Evolutionary conservation across 92 coral and sea anemone genomes (phyloP).

Genomic region (Palythoa heliodiscus): DNA sequence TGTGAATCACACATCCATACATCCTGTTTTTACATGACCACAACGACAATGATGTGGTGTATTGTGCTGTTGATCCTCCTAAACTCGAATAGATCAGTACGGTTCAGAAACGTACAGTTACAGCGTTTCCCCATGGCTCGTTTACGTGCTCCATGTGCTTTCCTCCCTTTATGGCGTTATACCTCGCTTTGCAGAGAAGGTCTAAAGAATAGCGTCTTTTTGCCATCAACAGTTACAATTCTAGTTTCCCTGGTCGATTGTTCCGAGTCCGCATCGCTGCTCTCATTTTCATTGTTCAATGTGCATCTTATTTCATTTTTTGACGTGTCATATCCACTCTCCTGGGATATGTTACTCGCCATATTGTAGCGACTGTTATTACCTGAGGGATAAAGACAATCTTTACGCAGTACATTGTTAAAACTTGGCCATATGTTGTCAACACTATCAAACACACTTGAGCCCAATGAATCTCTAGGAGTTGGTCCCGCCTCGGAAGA

Average conservation of each 20-base stretch:
- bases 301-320: slow-evolving; percentile 15
- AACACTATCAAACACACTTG: slow-evolving; percentile 83
- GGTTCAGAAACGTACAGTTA: neutral
- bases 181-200: slow-evolving; percentile 68
- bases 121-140: neutral
- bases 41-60: neutral
- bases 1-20: neutral
- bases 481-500: slow-evolving; percentile 74
- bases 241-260: slow-evolving; percentile 43
- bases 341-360: slow-evolving; percentile 19
- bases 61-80: neutral
- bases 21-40: neutral
- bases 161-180: slow-evolving; percentile 52
- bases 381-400: neutral
- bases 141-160: neutral
- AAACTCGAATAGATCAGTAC: neutral
- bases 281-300: slow-evolving; percentile 6
- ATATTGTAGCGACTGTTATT: neutral
- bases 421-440: slow-evolving; percentile 43
- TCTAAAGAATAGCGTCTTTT: slow-evolving; percentile 55
- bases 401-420: slow-evolving; percentile 23
- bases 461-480: slow-evolving; percentile 73
- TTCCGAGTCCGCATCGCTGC: slow-evolving; percentile 26
- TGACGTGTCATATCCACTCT: slow-evolving; percentile 33
- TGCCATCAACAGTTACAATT: slow-evolving; percentile 29